Evolutionary conservation across 2,113 vertebrate species (phyloP).

Genomic region (Ctenodactylus gundi): DNA sequence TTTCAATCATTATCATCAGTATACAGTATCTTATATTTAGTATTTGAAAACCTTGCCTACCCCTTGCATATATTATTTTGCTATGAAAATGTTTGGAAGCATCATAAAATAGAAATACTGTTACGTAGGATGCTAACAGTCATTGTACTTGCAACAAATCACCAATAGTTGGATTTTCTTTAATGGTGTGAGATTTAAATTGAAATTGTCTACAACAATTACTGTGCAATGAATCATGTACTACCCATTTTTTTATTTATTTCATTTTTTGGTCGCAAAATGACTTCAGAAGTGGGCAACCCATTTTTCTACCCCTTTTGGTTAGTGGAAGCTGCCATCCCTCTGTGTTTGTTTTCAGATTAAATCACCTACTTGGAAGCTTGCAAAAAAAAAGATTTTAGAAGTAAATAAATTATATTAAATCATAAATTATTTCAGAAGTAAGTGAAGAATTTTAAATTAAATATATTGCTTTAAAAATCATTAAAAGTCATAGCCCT

Average conservation of each 20-base stretch:
- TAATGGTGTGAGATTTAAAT: not conserved
- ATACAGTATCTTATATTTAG: not conserved
- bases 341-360: no score
- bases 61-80: not conserved
- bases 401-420: not conserved
- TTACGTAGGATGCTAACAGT: not conserved
- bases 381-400: not conserved
- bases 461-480: not conserved
- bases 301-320: no score
- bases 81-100: not conserved
- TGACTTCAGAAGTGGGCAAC: not conserved
- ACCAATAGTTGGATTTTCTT: constrained; percentile 1
- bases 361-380: no score
- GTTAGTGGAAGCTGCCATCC: no score
- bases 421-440: not conserved
- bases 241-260: constrained; percentile 16
- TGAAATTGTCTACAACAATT: not conserved
- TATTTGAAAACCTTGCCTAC: not conserved
- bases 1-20: not conserved
- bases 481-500: not conserved
- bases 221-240: not conserved
- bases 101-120: not conserved
- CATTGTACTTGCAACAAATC: not conserved
- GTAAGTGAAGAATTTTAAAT: not conserved
- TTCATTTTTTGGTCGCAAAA: constrained; percentile 6